Base-by-base conservation (phyloP, 2,797 vertebrate species). In the Merluccius polli region DNA sequence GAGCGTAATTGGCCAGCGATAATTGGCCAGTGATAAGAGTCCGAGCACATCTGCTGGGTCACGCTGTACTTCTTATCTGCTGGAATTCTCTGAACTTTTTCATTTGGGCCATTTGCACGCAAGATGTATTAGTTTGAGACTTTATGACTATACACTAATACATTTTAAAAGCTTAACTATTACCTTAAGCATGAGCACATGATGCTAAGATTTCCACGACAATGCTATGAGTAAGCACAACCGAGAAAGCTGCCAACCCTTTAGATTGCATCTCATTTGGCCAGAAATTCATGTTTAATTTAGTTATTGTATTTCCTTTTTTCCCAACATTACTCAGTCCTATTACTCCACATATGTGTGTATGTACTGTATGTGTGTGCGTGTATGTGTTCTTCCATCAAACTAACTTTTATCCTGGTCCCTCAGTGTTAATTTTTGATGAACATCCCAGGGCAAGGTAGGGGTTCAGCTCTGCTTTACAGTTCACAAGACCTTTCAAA, bases 381-480 rank as follows among this genome's bases (percentile, higher is more conserved):
- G 52, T 59, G n/a, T 27, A 12, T 33, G n/a, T 35, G 16, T 77
- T 73, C 31, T 24, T 73, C 38, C 36, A 48, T 77, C 65, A 15
- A n/a, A 29, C 70, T 1, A 44, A 32, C 33, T 38, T 74, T 18
- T 52, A 72, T 10, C 7, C 68, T 48, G 11, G 38, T 73, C 33
- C n/a, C 21, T 59, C 52, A 8, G 7, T 13, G 24, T 59, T 1
- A 1, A 59, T 59, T 59, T 24, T 59, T n/a, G 8, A n/a, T 59
- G 24, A 72, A 74, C 30, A 81, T 38, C 18, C 31, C n/a, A 24
- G 48, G 24, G 24, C 71, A 81, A 75, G 35, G 67, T 74, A 72
- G 48, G 29, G 29, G 41, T 74, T 80, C 73, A 76, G 36, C 67
- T 10, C 79, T 79, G 72, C 32, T 80, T 79, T 70, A 38, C 75